Conservation (phyloP, 2,113 vertebrate species). For the human (Homo sapiens) region GRCh38 chr1:89602501-89603000, state of each 20-base stretch:
- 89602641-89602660: background rate
- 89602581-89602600: constrained; percentile 1
- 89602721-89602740: background rate
- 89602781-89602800: background rate
- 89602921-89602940: constrained; percentile 7
- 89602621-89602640: background rate
- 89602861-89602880: constrained; percentile 53
- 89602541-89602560: background rate
- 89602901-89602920: constrained; percentile 30
- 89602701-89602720: background rate
- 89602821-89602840: background rate
- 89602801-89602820: background rate
- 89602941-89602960: constrained; percentile 22
- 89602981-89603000: background rate
- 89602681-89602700: background rate
- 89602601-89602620: background rate
- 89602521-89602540: background rate
- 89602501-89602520: background rate
- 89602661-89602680: background rate
- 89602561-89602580: background rate
- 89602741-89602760: background rate
- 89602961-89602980: background rate
- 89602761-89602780: background rate
- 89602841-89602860: background rate
- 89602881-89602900: constrained; percentile 44